A percentile compares a stretch with the other conserved stretches of the same genome.
Conservation (phyloP, 2,888 invertebrate genomes). For the Nomada fucata region DNA sequence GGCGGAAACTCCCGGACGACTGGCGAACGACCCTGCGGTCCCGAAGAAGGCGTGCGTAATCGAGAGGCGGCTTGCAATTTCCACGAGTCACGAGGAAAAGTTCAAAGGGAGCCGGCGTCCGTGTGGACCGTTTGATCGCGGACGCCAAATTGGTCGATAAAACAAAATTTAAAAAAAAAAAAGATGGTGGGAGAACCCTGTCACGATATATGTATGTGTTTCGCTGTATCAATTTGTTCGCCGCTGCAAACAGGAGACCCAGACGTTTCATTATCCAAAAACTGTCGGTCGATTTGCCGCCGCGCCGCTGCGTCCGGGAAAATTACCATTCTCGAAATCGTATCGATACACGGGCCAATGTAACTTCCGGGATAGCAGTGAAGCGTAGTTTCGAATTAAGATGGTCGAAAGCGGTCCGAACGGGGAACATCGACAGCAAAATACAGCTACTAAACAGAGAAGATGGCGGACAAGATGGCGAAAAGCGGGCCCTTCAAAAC, state of each 20-base stretch:
- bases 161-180: background rate
- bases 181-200: background rate
- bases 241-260: too few species aligned
- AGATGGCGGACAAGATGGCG: background rate
- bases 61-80: background rate
- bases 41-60: conserved; percentile 2
- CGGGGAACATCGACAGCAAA: background rate
- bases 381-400: too few species aligned
- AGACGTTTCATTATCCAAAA: too few species aligned
- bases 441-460: background rate
- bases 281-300: too few species aligned
- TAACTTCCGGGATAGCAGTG: too few species aligned
- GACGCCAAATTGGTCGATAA: background rate
- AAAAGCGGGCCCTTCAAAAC: background rate
- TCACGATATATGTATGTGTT: too few species aligned
- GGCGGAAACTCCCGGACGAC: background rate
- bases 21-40: background rate
- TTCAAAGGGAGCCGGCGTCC: background rate
- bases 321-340: too few species aligned
- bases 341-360: too few species aligned
- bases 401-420: too few species aligned
- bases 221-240: too few species aligned
- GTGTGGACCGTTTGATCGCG: background rate
- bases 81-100: background rate
- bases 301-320: too few species aligned